Percentiles rank a stretch among this genome's conserved stretches.
These are phyloP conservation scores for Hyposoter didymator DNA, from an alignment of 2,888 invertebrate species.

Conservation along the genomic window DNA sequence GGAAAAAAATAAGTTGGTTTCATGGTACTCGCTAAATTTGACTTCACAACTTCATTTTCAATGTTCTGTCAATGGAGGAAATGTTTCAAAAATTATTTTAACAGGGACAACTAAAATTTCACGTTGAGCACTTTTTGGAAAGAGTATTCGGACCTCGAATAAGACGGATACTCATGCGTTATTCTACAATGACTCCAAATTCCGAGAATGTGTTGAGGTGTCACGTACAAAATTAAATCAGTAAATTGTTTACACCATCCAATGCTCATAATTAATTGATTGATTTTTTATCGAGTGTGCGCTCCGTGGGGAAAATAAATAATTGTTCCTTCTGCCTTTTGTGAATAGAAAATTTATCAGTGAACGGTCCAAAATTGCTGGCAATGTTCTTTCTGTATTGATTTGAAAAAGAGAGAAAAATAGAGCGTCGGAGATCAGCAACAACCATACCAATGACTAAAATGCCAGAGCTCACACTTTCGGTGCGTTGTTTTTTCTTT, in stretches of 20 bases:
- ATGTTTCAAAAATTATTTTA: not conserved
- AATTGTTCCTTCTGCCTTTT: not conserved
- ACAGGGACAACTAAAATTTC: conserved; percentile 7
- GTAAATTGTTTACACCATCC: not conserved
- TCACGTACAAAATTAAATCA: not conserved
- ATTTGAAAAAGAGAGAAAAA: conserved; percentile 6
- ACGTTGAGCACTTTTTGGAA: not conserved
- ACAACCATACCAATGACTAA: conserved; percentile 69
- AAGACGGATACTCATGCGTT: not conserved
- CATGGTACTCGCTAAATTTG: conserved; percentile 16
- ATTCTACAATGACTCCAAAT: not conserved
- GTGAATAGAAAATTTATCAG: not conserved
- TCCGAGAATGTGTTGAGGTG: not conserved
- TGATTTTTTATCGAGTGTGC: not conserved
- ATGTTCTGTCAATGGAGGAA: conserved; percentile 11
- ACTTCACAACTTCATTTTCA: conserved; percentile 35
- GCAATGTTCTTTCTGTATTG: not conserved
- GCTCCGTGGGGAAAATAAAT: not conserved
- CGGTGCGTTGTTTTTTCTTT: conserved; percentile 37
- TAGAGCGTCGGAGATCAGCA: conserved; percentile 54
- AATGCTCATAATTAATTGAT: not conserved
- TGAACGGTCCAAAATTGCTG: not conserved
- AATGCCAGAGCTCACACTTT: conserved; percentile 62
- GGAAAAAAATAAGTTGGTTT: not conserved
- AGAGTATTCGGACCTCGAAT: too few species aligned